Conservation (phyloP, 2,888 invertebrate genomes). For the Chymomyza procnemis region DNA sequence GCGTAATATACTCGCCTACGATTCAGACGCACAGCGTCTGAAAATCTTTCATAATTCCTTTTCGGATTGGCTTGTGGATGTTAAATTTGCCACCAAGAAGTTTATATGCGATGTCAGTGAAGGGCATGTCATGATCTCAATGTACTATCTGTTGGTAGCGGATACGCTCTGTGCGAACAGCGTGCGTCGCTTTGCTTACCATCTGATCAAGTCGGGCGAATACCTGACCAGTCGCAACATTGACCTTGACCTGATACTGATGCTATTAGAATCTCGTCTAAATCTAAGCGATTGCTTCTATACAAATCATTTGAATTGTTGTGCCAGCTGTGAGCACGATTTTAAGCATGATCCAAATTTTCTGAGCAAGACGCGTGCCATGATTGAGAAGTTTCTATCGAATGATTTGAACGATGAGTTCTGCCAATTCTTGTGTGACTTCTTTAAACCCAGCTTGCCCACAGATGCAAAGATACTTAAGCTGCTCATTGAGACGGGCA, state of each 20-base stretch:
- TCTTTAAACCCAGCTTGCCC: slow-evolving; percentile 82
- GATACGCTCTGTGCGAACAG: slow-evolving; percentile 85
- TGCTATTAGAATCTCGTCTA: slow-evolving; percentile 77
- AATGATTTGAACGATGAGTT: slow-evolving; percentile 77
- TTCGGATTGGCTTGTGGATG: slow-evolving; percentile 95
- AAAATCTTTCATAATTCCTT: slow-evolving; percentile 95
- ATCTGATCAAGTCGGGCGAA: slow-evolving; percentile 84
- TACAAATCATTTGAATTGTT: slow-evolving; percentile 80
- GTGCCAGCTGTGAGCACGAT: slow-evolving; percentile 77
- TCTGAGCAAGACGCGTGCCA: slow-evolving; percentile 75
- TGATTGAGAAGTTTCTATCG: slow-evolving; percentile 78
- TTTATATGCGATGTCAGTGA: slow-evolving; percentile 92
- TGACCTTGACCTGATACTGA: slow-evolving; percentile 76
- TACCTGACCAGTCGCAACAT: slow-evolving; percentile 79
- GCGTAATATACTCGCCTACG: slow-evolving; percentile 80
- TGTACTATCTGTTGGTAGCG: slow-evolving; percentile 88
- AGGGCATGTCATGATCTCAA: slow-evolving; percentile 92
- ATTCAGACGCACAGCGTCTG: slow-evolving; percentile 72
- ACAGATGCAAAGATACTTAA: slow-evolving; percentile 85
- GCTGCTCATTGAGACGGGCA: slow-evolving; percentile 87
- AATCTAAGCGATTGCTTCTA: slow-evolving; percentile 79
- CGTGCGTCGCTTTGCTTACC: slow-evolving; percentile 86
- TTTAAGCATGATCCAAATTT: slow-evolving; percentile 77
- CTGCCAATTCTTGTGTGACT: slow-evolving; percentile 79
- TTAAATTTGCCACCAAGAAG: slow-evolving; percentile 97